Conservation (phyloP, 2,113 vertebrate species). For the Arenaria interpres region DNA sequence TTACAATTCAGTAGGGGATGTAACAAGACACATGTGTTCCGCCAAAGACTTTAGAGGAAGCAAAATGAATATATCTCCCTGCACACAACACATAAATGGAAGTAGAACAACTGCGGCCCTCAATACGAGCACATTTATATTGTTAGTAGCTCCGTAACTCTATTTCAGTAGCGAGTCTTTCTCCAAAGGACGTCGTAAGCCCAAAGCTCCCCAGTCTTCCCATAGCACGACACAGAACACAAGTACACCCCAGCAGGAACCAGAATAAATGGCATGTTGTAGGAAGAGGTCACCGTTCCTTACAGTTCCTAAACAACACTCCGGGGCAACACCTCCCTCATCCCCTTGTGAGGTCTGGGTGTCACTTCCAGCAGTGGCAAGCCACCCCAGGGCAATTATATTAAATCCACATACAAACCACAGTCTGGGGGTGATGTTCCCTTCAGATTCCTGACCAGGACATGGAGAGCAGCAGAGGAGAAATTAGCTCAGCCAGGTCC, state of each 20-base stretch:
- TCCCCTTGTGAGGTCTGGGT: background rate
- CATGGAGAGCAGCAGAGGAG: background rate
- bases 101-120: background rate
- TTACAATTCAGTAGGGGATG: background rate
- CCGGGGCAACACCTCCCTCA: background rate
- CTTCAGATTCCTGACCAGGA: rapidly evolving
- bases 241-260: background rate
- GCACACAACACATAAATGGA: background rate
- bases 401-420: background rate
- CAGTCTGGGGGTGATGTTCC: background rate
- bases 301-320: background rate
- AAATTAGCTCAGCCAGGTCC: background rate
- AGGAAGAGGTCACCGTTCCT: background rate
- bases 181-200: background rate
- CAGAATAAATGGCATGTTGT: background rate
- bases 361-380: rapidly evolving
- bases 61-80: background rate
- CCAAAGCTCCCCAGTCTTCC: background rate
- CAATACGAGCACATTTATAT: rapidly evolving
- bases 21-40: background rate
- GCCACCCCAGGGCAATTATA: no score
- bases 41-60: background rate
- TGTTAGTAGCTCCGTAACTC: background rate
- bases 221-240: rapidly evolving
- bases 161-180: background rate